A percentile compares a stretch with the other conserved stretches of the same genome.
Conservation (phyloP, 2,797 vertebrate genomes). For the Enteromius fasciolatus region DNA sequence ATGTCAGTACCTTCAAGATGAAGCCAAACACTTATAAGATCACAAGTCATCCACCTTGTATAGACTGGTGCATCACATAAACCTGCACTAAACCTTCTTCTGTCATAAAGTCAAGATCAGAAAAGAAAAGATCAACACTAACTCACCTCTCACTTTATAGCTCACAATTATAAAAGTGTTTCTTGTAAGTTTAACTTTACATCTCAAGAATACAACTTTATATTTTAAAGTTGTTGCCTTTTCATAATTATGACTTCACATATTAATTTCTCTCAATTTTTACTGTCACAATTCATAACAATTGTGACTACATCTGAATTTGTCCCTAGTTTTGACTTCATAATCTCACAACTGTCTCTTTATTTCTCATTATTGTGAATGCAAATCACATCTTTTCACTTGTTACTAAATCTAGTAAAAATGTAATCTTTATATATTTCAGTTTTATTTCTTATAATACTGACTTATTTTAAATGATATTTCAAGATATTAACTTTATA, state of each 20-base stretch:
- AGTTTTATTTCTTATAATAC: neutral
- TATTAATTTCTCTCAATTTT: neutral
- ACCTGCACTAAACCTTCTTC: neutral
- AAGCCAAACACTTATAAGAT: neutral
- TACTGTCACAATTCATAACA: neutral
- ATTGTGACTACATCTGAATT: neutral
- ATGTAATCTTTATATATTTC: neutral
- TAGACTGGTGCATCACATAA: neutral
- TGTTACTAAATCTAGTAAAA: neutral
- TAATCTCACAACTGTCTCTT: neutral
- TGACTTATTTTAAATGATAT: neutral
- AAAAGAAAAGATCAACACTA: no score
- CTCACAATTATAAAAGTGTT: no score
- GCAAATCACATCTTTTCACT: neutral
- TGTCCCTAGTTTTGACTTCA: neutral
- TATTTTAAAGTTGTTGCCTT: neutral
- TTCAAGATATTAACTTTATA: no score
- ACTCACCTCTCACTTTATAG: no score
- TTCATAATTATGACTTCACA: neutral
- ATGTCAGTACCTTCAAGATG: conserved; percentile 26
- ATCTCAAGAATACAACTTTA: neutral
- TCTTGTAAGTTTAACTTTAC: neutral
- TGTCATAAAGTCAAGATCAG: neutral
- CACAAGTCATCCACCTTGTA: neutral
- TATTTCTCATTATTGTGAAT: neutral